Percentiles rank a stretch among this genome's conserved stretches.
These are phyloP conservation scores for Xestia ashworthii DNA, from an alignment of 2,888 invertebrate species.

Conservation along the genomic window DNA sequence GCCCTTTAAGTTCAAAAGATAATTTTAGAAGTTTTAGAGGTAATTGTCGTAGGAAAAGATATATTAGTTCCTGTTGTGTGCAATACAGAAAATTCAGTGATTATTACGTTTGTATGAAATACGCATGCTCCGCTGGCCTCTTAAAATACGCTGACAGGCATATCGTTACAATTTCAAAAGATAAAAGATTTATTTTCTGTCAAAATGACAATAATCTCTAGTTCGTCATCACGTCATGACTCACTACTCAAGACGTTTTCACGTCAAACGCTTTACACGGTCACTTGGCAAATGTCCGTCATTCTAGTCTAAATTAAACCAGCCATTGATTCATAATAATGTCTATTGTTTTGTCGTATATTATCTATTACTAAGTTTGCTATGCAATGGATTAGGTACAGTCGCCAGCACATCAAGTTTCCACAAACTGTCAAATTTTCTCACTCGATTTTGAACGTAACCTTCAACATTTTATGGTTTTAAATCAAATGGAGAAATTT, in stretches of 20 bases:
- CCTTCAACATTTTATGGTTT: too few species aligned
- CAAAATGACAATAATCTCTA: constrained; percentile 32
- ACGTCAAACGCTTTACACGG: constrained; percentile 33
- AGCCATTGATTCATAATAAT: constrained; percentile 54
- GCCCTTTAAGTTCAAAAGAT: too few species aligned
- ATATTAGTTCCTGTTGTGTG: too few species aligned
- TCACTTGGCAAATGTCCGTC: constrained; percentile 56
- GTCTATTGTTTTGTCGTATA: constrained; percentile 40
- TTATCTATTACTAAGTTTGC: constrained; percentile 23
- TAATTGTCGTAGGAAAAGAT: too few species aligned
- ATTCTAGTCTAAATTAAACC: constrained; percentile 58
- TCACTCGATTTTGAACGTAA: too few species aligned
- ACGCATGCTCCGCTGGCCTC: too few species aligned
- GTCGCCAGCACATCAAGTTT: not conserved
- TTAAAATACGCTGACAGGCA: constrained; percentile 32
- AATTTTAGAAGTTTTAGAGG: too few species aligned
- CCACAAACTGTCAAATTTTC: too few species aligned
- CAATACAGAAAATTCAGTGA: too few species aligned
- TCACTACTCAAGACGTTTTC: constrained; percentile 36
- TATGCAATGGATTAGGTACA: constrained; percentile 24
- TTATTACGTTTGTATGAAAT: too few species aligned
- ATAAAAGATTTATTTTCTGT: constrained; percentile 34
- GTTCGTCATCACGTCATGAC: constrained; percentile 39
- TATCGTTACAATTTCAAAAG: constrained; percentile 30
- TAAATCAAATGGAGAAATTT: too few species aligned